phyloP scores from a whole-genome alignment of 2,888 invertebrate species.

The Drosophila mercatorum region DNA sequence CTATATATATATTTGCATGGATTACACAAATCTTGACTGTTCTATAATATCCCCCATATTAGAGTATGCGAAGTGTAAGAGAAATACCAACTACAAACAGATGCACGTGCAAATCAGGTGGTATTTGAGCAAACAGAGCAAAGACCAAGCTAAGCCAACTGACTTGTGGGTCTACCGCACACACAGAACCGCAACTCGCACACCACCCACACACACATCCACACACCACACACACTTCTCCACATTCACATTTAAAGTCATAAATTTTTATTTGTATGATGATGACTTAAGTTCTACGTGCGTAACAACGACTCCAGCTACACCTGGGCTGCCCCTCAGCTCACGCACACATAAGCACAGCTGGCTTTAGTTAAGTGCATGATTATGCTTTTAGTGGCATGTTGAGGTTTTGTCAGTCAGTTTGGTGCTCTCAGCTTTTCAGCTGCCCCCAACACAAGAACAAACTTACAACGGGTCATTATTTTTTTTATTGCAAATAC shows the following conservation, averaged over 20 bases:
- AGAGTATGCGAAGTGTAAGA: not conserved
- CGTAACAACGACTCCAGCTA: slow-evolving; percentile 61
- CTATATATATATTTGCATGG: not conserved
- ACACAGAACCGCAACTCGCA: slow-evolving; percentile 14
- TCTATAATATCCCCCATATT: no score
- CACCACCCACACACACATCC: slow-evolving; percentile 6
- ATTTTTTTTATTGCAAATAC: slow-evolving; percentile 55
- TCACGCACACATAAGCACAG: slow-evolving; percentile 15
- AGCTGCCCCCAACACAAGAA: slow-evolving; percentile 14
- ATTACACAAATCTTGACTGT: not conserved
- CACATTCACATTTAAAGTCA: slow-evolving; percentile 60
- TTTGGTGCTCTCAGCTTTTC: slow-evolving; percentile 48
- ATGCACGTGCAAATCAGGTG: slow-evolving; percentile 24
- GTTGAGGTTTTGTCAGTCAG: slow-evolving; percentile 78
- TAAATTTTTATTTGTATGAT: slow-evolving; percentile 78
- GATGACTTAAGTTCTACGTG: slow-evolving; percentile 78
- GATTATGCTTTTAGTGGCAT: slow-evolving; percentile 80
- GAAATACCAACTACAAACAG: not conserved
- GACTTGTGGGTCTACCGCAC: slow-evolving; percentile 21
- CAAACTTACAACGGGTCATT: slow-evolving; percentile 33
- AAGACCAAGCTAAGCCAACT: slow-evolving; percentile 14
- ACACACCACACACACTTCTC: not conserved
- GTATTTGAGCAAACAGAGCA: slow-evolving; percentile 26
- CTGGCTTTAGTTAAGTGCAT: slow-evolving; percentile 77
- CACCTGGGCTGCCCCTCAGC: slow-evolving; percentile 19